These are phyloP conservation scores for Notospermus geniculatus DNA, from an alignment of 1,140 invertebrate genomes.

Conservation along the genomic window DNA sequence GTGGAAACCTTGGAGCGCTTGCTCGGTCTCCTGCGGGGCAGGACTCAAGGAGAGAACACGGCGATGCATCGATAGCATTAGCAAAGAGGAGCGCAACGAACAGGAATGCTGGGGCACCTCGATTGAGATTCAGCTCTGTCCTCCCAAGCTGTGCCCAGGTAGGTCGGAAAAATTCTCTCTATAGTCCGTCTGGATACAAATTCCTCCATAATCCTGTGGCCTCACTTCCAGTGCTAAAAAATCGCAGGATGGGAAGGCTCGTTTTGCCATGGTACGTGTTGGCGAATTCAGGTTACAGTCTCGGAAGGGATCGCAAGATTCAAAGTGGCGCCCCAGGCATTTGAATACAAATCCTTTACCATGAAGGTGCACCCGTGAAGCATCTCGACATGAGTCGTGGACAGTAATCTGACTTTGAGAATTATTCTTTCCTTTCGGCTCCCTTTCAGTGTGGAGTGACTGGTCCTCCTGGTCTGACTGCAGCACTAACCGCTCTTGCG, in stretches of 20 bases:
- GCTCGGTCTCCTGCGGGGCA: slow-evolving; percentile 28
- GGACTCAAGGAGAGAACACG: slow-evolving; percentile 30
- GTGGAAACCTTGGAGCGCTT: slow-evolving; percentile 34
- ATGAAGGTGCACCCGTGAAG: background rate
- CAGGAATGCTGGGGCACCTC: slow-evolving; percentile 33
- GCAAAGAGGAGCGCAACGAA: slow-evolving; percentile 9
- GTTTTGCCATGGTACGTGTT: too few species aligned
- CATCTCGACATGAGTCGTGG: background rate
- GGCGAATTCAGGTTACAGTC: too few species aligned
- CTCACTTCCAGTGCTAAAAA: too few species aligned
- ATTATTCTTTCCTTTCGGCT: background rate
- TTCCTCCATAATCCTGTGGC: background rate
- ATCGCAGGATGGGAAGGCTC: too few species aligned
- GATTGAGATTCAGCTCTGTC: slow-evolving; percentile 31
- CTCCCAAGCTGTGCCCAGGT: slow-evolving; percentile 37
- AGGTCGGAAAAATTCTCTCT: slow-evolving; percentile 14
- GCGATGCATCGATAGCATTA: slow-evolving; percentile 30
- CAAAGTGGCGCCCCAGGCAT: too few species aligned
- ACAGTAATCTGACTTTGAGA: background rate
- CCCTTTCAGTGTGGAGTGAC: slow-evolving; percentile 31
- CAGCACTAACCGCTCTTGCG: slow-evolving; percentile 35
- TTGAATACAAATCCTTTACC: too few species aligned
- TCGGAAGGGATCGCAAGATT: too few species aligned
- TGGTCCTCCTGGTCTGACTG: slow-evolving; percentile 41
- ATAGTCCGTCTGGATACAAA: background rate